These are phyloP conservation scores for Lepus europaeus DNA, from an alignment of 2,113 vertebrate species.

Conservation along the genomic window DNA sequence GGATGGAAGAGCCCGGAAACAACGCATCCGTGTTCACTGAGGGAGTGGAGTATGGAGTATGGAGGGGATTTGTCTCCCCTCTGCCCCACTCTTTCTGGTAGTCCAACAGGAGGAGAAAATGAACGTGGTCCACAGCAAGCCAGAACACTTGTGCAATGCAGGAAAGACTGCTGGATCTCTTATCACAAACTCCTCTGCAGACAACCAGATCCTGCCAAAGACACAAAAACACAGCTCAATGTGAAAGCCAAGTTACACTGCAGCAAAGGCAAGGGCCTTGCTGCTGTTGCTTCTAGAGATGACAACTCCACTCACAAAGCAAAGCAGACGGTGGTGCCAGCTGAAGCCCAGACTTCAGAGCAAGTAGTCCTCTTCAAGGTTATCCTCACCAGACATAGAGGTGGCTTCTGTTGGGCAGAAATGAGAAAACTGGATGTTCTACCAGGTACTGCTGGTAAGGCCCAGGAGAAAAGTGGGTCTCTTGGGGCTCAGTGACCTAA, in stretches of 20 bases:
- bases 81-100: neutral
- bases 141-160: neutral
- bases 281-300: neutral
- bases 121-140: slow-evolving; percentile 28
- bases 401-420: slow-evolving; percentile 67
- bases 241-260: too few species aligned
- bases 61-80: neutral
- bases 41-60: neutral
- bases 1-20: neutral
- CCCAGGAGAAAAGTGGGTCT: neutral
- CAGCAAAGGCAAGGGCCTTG: slow-evolving; percentile 1
- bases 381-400: slow-evolving; percentile 75
- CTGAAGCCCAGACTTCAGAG: slow-evolving; percentile 58
- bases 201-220: slow-evolving; percentile 73
- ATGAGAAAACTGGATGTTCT: neutral
- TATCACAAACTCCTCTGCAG: slow-evolving; percentile 16
- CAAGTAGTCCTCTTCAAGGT: slow-evolving; percentile 59
- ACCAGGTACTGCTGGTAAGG: neutral
- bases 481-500: neutral
- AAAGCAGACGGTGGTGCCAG: slow-evolving; percentile 48
- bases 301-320: slow-evolving; percentile 59
- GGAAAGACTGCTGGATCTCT: neutral
- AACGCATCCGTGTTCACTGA: neutral
- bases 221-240: slow-evolving; percentile 46
- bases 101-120: slow-evolving; percentile 28